Evolutionary conservation across 2,113 vertebrate species (phyloP), one percentile per base, ranked within the genome.

Genomic region (Eclectus roratus): DNA sequence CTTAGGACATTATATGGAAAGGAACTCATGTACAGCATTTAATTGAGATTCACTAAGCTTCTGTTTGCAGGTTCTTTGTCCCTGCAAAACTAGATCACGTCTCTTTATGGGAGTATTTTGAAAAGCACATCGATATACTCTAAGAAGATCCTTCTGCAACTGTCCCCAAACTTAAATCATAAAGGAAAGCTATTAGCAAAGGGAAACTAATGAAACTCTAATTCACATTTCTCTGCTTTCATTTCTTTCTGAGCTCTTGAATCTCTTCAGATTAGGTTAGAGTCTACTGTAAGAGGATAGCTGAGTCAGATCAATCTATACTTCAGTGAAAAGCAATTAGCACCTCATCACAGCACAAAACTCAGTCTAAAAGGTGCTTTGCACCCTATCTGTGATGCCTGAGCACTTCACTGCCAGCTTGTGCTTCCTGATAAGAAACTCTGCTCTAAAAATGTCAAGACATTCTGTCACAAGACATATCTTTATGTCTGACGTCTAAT

Each of bases 171-270:
- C 7, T 78, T 24, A 39, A 61, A 72, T 52, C 58, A 44, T 35
- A 47, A 83, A 69, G 21, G 24, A 85, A 82, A 76, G 6, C 19
- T 69, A 61, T 49, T 23, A 55, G 33, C 35, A 66, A 81, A 46
- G 43, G n/a, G 28, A 92, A 95, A 73, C 14, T 43, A 66, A 83
- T 85, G 53, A 86, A 86, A 77, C 0, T 20, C 20, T 63, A 78
- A 50, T n/a, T 66, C 16, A 1, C 17, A 11, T 69, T 83, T 61
- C 27, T 88, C 41, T 6, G 15, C 49, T 86, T 83, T 77, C 18
- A 91, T 93, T 91, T 80, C 37, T 78, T 53, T 80, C 71, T 88
- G 49, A 88, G 49, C 49, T 77, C 71, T 83, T 47, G 68, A 85
- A 56, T 91, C 35, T 80, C 64, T 61, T 93, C 49, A 73, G 53